Percentiles rank a stretch among this genome's conserved stretches.
phyloP scores from a whole-genome alignment of 2,797 vertebrate genomes.

The Myotis myotis region DNA sequence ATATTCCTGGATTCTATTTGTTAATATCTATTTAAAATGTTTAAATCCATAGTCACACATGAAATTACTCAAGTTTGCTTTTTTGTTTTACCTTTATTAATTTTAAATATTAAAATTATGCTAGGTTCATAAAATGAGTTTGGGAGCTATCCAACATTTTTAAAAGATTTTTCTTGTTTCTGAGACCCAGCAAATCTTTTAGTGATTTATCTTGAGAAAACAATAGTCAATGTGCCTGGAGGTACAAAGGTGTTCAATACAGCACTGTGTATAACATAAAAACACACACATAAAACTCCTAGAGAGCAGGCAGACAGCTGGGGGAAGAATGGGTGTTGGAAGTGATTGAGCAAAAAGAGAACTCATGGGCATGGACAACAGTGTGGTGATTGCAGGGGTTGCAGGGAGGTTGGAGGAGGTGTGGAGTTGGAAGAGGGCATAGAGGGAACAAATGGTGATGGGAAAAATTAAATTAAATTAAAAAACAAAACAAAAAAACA shows the following conservation, averaged over 20 bases:
- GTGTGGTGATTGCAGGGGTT: too few species aligned
- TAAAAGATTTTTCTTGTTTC: not conserved
- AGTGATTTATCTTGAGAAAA: conserved; percentile 39
- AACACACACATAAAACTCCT: not conserved
- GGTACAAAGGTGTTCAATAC: not conserved
- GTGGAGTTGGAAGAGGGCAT: not conserved
- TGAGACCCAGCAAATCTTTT: not conserved
- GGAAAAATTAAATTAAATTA: not conserved
- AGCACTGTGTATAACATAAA: not conserved
- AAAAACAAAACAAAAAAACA: too few species aligned
- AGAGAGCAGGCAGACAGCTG: not conserved
- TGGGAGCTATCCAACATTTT: conserved; percentile 8
- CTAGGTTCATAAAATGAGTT: conserved; percentile 14
- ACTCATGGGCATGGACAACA: not conserved
- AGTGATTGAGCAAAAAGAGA: not conserved
- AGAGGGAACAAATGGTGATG: not conserved
- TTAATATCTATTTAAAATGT: not conserved
- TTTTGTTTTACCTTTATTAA: not conserved
- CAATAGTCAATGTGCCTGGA: not conserved
- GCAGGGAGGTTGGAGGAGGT: too few species aligned
- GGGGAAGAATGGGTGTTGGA: not conserved
- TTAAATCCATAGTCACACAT: conserved; percentile 23
- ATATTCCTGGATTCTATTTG: not conserved
- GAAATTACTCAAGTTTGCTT: not conserved
- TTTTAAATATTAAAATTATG: conserved; percentile 55